These are phyloP conservation scores for Lumbricus terrestris DNA, from an alignment of 2,888 invertebrate genomes.

Conservation along the genomic window DNA sequence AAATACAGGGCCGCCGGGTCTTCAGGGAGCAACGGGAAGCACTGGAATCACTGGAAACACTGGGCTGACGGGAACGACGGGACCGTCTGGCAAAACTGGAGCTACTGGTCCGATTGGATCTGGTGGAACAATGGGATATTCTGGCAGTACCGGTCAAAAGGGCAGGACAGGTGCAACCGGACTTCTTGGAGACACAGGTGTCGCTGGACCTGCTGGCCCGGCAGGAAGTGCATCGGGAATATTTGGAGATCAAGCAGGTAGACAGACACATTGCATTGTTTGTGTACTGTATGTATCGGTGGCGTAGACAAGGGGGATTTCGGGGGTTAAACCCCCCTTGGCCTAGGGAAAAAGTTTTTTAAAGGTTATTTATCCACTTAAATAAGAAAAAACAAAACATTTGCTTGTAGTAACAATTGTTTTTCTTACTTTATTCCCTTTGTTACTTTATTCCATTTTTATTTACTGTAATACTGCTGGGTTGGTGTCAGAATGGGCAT, in stretches of 20 bases:
- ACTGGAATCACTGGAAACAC: constrained; percentile 25
- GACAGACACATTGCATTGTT: neutral
- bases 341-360: too few species aligned
- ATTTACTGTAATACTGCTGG: too few species aligned
- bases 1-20: constrained; percentile 26
- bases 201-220: constrained; percentile 15
- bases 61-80: constrained; percentile 21
- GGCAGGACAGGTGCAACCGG: constrained; percentile 25
- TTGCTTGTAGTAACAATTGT: too few species aligned
- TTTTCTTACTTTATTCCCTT: too few species aligned
- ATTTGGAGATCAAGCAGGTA: constrained; percentile 23
- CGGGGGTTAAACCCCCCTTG: too few species aligned
- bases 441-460: too few species aligned
- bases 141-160: constrained; percentile 24
- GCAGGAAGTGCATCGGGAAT: neutral
- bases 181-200: constrained; percentile 21
- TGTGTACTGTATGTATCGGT: too few species aligned
- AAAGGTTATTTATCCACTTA: too few species aligned
- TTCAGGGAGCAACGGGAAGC: constrained; percentile 5
- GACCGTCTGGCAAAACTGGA: constrained; percentile 25
- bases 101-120: constrained; percentile 26
- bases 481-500: too few species aligned
- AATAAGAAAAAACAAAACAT: too few species aligned
- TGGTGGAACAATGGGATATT: constrained; percentile 23
- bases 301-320: too few species aligned